Base-by-base conservation (phyloP, 2,888 invertebrate genomes). In the Hyles lineata region DNA sequence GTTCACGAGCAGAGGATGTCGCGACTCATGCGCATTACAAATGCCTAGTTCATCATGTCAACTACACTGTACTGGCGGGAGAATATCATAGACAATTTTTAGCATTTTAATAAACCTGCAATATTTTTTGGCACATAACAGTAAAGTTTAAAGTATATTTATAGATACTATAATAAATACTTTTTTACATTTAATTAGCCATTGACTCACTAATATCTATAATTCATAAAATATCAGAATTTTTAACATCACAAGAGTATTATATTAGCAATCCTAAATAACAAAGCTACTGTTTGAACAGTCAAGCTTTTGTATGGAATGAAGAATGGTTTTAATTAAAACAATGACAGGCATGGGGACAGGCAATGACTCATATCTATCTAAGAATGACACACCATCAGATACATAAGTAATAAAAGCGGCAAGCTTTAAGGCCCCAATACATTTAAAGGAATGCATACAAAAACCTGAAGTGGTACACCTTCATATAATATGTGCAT, bases 1-100 rank as follows among this genome's bases (percentile, higher is more conserved):
- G 79, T 74, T 79, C 74, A 71, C 77, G 73, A 76, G 72, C 71
- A 76, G 77, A 77, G 77, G 77, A 81, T 76, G 78, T 76, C 75
- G 76, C 74, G 62, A 72, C 70, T 72, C 60, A 58, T 61, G 59
- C 61, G 60, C 62, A 70, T 76, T 63, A 74, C 75, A 70, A 71
- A 69, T 73, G 67, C 67, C n/a, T 63, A 60, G 29, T 61, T 69
- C 21, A 43, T 43, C 32, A 21, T 43, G 43, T 43, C 43, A 43
- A 43, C 15, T 43, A 43, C 43, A 43, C 15, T 43, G 15, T 15
- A 43, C 43, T 11, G 43, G 15, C 43, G 43, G 15, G 43, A 2
- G 43, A 43, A 43, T 43, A 43, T 43, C 43, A 43, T 43, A 43
- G 43, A 15, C 43, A 43, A 43, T 43, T 15, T 9, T 9, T 11